Evolutionary conservation across 2,888 invertebrate species (phyloP), one percentile per base, ranked within the genome.

Genomic region (Druceiella hillmani): DNA sequence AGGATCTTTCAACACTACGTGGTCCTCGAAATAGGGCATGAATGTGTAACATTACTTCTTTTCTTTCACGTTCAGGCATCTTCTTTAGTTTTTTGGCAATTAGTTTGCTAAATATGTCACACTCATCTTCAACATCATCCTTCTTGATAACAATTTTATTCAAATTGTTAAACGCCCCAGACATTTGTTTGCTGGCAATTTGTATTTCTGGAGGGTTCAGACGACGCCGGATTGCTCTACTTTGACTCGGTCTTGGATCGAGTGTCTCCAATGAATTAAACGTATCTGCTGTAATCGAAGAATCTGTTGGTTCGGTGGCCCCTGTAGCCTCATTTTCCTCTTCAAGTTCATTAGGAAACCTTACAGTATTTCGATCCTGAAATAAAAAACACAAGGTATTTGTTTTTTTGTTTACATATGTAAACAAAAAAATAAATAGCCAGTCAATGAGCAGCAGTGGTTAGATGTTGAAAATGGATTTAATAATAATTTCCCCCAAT

Each of bases 1-100:
- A n/a, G n/a, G n/a, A n/a, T n/a, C n/a, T n/a, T n/a, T n/a, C 22
- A 9, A 9, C 6, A 20, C 6, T 20, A 20, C 22, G 22, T 20
- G 22, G 22, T 20, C n/a, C n/a, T 20, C 22, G 22, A 20, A 20
- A 20, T 9, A 20, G n/a, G 22, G 22, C 22, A 20, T 20, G 22
- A 7, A 20, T 20, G n/a, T 20, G 6, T 6, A 20, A 20, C 22
- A 20, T 20, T 20, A 20, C 6, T 6, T 20, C 22, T 20, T 20
- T 9, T 20, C n/a, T 20, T 9, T 20, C 22, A 20, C n/a, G 6
- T 20, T 20, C 22, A 7, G 22, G 22, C 22, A 20, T 7, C 22
- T 20, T 20, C n/a, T 20, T 20, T 20, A 20, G 22, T 20, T 20
- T 20, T 20, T 20, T 20, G 22, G 22, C 22, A 20, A 20, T 20